phyloP scores from a whole-genome alignment of 2,113 vertebrate genomes.

The Ptilonorhynchus violaceus region DNA sequence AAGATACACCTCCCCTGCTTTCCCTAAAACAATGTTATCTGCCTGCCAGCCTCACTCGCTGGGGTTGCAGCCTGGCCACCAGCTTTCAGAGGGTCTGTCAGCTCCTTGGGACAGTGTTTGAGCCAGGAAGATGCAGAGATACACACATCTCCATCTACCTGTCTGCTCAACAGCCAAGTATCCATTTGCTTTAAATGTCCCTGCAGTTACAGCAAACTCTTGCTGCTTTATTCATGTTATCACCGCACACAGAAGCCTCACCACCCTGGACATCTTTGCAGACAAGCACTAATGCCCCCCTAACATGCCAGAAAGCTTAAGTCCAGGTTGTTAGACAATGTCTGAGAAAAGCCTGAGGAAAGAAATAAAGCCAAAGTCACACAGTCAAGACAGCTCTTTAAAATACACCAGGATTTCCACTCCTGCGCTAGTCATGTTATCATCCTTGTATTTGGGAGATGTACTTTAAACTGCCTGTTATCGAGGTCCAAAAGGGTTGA shows the following conservation, averaged over 20 bases:
- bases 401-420: not conserved
- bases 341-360: not conserved
- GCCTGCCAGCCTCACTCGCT: not conserved
- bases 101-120: fast-evolving
- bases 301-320: not conserved
- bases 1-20: not conserved
- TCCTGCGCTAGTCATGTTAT: not conserved
- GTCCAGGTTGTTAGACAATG: not conserved
- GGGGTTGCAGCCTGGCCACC: not conserved
- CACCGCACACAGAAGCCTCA: not conserved
- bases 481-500: not conserved
- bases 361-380: not conserved
- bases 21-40: not conserved
- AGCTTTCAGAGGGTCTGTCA: not conserved
- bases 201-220: not conserved
- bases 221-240: not conserved
- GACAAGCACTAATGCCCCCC: not conserved
- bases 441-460: not conserved
- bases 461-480: not conserved
- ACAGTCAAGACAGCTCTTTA: not conserved
- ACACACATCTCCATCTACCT: not conserved
- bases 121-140: not conserved
- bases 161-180: not conserved
- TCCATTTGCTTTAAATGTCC: not conserved
- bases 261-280: not conserved